Percentiles rank a stretch among this genome's conserved stretches.
These are phyloP conservation scores for Acanthosepion lycidas DNA, from an alignment of 2,888 invertebrate genomes.

Conservation along the genomic window DNA sequence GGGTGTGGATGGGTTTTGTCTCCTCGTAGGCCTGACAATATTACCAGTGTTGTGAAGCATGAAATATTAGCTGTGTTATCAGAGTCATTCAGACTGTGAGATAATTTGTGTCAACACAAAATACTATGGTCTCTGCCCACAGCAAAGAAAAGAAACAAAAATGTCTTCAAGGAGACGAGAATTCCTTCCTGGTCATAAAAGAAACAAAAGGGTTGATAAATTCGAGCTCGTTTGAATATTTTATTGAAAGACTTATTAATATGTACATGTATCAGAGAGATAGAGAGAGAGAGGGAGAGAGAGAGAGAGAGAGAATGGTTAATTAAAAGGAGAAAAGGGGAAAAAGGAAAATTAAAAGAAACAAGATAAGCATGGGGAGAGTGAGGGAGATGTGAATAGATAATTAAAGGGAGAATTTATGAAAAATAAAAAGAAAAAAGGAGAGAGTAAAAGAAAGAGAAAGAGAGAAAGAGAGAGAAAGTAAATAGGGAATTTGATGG, in stretches of 20 bases:
- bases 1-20: neutral
- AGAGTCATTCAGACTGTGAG: neutral
- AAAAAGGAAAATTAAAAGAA: no score
- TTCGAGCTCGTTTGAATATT: neutral
- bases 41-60: neutral
- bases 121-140: neutral
- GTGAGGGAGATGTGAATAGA: no score
- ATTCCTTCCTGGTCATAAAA: conserved; percentile 17
- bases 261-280: no score
- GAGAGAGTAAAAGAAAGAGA: no score
- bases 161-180: neutral
- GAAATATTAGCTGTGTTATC: conserved; percentile 33
- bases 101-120: conserved; percentile 9
- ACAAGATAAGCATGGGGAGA: no score
- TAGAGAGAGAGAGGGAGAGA: no score
- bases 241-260: neutral
- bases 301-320: no score
- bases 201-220: neutral
- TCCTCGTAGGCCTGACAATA: neutral
- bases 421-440: no score
- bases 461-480: no score
- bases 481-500: no score
- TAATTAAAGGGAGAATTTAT: no score
- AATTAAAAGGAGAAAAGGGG: no score
- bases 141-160: neutral